A percentile compares a stretch with the other conserved stretches of the same genome.
phyloP scores from a whole-genome alignment of 2,113 vertebrate genomes.

The Myxocyprinus asiaticus region DNA sequence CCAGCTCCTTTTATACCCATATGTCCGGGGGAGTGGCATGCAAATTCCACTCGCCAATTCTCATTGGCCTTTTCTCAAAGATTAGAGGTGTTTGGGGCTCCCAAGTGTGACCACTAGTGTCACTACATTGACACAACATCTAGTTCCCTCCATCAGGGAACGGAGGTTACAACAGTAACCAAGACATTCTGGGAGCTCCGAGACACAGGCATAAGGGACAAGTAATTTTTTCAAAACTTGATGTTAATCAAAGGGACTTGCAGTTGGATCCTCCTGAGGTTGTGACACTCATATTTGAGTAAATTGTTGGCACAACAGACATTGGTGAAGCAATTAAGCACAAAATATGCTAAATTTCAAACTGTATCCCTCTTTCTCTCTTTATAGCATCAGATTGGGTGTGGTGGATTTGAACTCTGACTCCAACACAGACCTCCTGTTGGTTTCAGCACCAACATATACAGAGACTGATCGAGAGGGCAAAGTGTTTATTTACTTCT shows the following conservation, averaged over 20 bases:
- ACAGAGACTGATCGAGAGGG: conserved; percentile 72
- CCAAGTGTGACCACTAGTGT: too few relatives aligned
- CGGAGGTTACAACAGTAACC: too few relatives aligned
- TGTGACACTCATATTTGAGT: background rate
- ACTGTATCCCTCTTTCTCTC: background rate
- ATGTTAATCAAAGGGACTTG: too few relatives aligned
- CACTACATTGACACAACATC: too few relatives aligned
- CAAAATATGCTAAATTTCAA: background rate
- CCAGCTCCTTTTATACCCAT: too few relatives aligned
- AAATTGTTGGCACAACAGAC: background rate
- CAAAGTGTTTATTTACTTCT: conserved; percentile 73
- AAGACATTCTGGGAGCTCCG: conserved; percentile 72
- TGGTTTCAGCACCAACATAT: conserved; percentile 79
- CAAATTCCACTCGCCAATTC: too few relatives aligned
- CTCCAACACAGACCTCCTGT: conserved; percentile 69
- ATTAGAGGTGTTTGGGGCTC: too few relatives aligned
- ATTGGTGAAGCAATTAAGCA: background rate
- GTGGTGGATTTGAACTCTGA: conserved; percentile 71
- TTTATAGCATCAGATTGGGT: conserved; percentile 73
- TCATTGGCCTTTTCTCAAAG: too few relatives aligned
- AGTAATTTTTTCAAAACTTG: background rate
- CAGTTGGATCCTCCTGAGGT: conserved; percentile 34
- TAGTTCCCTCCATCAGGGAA: too few relatives aligned
- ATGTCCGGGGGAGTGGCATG: too few relatives aligned
- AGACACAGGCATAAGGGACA: conserved; percentile 66